Evolutionary conservation across 2,797 vertebrate genomes (phyloP), one percentile per base, ranked within the genome.

Genomic region (Rhynchotus rufescens): DNA sequence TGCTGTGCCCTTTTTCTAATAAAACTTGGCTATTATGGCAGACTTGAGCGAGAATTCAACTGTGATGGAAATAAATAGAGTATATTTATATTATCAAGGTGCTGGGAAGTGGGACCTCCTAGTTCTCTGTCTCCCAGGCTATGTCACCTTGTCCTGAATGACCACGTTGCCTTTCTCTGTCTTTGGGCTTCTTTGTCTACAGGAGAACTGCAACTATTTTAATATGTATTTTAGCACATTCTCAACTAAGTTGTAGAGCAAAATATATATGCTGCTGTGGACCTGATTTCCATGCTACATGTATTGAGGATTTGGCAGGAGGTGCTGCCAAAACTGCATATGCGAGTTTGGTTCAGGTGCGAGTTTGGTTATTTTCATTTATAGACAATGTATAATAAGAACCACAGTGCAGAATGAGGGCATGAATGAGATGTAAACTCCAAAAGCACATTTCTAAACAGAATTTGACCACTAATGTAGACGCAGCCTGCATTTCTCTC

Each of bases 311-410:
- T 76, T 95, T 93, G 80, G 47, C 42, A 12, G 47, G 47, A 23
- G 21, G 22, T 12, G n/a, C n/a, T n/a, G n/a, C n/a, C n/a, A n/a
- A 16, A 83, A 92, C 75, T 49, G 10, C 83, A 81, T 90, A 94
- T 92, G 38, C 1, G 0, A n/a, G n/a, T n/a, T n/a, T n/a, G n/a
- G n/a, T n/a, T 84, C 56, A 30, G 84, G 28, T 15, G 6, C 45
- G 74, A 65, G 30, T 54, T 93, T 74, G 77, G 78, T 83, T 93
- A 82, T 93, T 95, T 94, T 86, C 82, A 36, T 92, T 73, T 84
- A 56, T 30, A 56, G 15, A 88, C 81, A 20, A 4, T 4, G 60
- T 52, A 52, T 88, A 90, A 71, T 8, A 9, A 2, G 0, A 57
- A 84, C 79, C 26, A 52, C 89, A 71, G 79, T 67, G 72, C 75